Evolutionary conservation across 2,113 vertebrate species (phyloP).

Genomic region (Rissa tridactyla): DNA sequence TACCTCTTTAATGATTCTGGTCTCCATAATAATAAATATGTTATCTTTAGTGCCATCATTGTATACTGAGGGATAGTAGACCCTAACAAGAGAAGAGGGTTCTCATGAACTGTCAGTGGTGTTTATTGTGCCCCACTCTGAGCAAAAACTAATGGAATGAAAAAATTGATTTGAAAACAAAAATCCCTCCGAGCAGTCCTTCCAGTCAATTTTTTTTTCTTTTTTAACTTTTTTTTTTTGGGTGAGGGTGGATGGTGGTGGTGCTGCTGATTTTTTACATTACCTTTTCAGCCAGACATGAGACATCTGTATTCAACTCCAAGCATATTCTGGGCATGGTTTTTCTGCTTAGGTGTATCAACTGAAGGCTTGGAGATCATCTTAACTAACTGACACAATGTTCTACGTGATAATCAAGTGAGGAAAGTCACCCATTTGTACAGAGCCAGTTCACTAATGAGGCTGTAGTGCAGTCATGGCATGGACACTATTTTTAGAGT

Average conservation of each 20-base stretch:
- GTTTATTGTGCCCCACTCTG: neutral
- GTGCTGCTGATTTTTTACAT: neutral
- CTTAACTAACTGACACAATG: neutral
- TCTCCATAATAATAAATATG: accelerated
- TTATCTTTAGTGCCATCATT: accelerated
- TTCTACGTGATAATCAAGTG: conserved; percentile 26
- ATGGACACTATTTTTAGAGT: conserved; percentile 73
- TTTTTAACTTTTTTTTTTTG: neutral
- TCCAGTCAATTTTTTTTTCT: neutral
- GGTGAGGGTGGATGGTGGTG: accelerated
- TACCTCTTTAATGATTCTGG: neutral
- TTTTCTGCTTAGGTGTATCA: neutral
- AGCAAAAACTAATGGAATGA: neutral
- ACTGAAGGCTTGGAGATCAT: neutral
- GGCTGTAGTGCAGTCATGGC: conserved; percentile 1
- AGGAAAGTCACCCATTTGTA: conserved; percentile 45
- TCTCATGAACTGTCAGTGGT: neutral
- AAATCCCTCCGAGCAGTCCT: neutral
- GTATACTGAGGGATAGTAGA: neutral
- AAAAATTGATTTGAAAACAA: neutral
- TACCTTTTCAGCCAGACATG: neutral
- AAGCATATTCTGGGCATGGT: neutral
- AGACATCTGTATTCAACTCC: neutral
- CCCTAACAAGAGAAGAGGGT: neutral
- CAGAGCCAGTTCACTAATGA: conserved; percentile 41